Evolutionary conservation across 2,113 vertebrate genomes (phyloP), one percentile per base, ranked within the genome.

Genomic region (Xenopus laevis): DNA sequence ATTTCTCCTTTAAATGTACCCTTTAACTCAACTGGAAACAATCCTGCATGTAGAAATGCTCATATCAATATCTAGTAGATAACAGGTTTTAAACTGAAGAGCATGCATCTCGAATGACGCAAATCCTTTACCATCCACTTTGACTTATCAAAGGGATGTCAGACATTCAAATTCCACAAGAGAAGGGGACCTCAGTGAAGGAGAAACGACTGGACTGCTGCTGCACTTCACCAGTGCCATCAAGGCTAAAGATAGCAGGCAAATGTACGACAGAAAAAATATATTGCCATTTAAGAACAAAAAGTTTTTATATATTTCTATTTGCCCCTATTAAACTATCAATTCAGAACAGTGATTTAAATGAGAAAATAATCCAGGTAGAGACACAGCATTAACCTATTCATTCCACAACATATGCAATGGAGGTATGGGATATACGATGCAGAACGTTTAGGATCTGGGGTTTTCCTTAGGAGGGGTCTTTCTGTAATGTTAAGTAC

Each of bases 71-170:
- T 23, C 47, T 30, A 63, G 13, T 33, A 45, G 10, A 65, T 46
- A 44, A 40, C 20, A 13, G 13, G 27, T 4, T 11, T 11, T 9
- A 18, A 23, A 40, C 33, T 27, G 23, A 15, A 74, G 20, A 66
- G 58, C 33, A 45, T 40, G 16, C 27, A 59, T 61, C 55, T 23
- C 58, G 12, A 65, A 50, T 74, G 72, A 68, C 65, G 65, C 45
- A 68, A 16, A 74, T 33, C 44, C 68, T 68, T 16, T 40, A 50
- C 10, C 44, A 74, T 17, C 12, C 72, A 68, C 72, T 67, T 67
- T 12, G 60, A 68, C 55, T 68, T 74, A 74, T 74, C 72, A 40
- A 61, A 52, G 13, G 44, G 52, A 68, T 15, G 72, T 60, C 44
- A 74, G 40, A 52, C 55, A 61, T 33, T 74, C 21, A 74, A 59